These are phyloP conservation scores for Pristionchus fissidentatus DNA, from an alignment of 2,888 invertebrate genomes.

Conservation along the genomic window DNA sequence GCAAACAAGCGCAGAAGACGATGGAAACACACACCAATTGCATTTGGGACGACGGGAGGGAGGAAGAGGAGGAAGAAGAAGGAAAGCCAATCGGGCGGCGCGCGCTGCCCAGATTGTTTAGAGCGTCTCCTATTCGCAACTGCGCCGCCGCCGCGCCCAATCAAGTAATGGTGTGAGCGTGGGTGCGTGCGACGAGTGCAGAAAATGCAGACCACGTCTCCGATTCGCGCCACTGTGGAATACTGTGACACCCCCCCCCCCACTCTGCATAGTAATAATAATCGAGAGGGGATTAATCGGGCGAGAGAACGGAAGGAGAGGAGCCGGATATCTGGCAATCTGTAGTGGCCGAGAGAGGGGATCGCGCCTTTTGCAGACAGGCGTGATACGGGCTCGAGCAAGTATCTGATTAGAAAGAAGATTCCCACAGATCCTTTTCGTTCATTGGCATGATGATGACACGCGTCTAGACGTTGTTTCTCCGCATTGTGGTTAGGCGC, in stretches of 20 bases:
- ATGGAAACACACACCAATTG: background rate
- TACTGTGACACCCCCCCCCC: no score
- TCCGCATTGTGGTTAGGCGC: no score
- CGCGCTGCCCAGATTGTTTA: conserved; percentile 20
- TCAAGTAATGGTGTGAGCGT: conserved; percentile 21
- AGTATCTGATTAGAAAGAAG: no score
- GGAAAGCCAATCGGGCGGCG: no score
- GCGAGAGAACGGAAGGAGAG: background rate
- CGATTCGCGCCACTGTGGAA: background rate
- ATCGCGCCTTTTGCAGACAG: background rate
- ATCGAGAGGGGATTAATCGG: background rate
- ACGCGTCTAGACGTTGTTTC: no score
- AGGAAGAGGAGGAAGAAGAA: no score
- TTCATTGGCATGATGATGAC: no score
- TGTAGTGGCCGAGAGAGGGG: background rate
- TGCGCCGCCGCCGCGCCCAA: background rate
- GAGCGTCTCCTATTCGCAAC: no score
- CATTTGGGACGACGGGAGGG: no score
- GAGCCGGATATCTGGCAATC: background rate
- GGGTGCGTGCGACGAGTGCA: conserved; percentile 5
- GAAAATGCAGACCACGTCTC: background rate
- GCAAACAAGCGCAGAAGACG: background rate
- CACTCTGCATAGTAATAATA: background rate
- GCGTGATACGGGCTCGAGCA: no score
- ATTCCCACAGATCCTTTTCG: no score